Conservation (phyloP, 2,797 vertebrate species). For the Mormyrus hasselquistii region DNA sequence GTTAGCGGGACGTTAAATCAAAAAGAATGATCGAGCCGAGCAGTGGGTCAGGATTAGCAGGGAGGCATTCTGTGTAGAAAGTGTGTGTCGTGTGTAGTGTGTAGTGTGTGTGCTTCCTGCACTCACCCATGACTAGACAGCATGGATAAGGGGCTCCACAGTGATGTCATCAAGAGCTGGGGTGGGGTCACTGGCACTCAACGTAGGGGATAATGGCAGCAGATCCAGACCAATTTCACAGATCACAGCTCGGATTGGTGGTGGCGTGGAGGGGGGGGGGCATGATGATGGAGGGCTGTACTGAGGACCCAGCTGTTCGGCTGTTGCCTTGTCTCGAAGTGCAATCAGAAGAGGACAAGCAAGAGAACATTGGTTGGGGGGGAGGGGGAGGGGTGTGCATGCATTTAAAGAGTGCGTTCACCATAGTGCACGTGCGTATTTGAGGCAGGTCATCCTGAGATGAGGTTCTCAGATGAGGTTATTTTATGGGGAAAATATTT, state of each 20-base stretch:
- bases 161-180: not conserved
- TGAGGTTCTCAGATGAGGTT: not conserved
- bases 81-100: not conserved
- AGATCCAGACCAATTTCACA: slow-evolving; percentile 58
- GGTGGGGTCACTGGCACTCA: not conserved
- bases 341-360: slow-evolving; percentile 13
- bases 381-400: not conserved
- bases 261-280: not conserved
- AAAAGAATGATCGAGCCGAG: not conserved
- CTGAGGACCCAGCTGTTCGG: slow-evolving; percentile 40
- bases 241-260: slow-evolving; percentile 56
- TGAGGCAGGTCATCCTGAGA: not conserved
- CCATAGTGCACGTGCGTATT: not conserved
- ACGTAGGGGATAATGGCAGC: slow-evolving; percentile 30
- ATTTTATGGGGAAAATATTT: not conserved
- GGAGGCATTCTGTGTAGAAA: not conserved
- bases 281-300: not conserved
- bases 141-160: not conserved
- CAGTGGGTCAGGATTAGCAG: not conserved
- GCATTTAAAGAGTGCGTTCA: not conserved
- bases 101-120: not conserved
- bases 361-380: not conserved
- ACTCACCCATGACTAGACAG: not conserved
- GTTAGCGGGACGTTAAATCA: not conserved
- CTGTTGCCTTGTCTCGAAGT: not conserved